Conservation (phyloP, 2,888 invertebrate species). For the Erannis defoliaria region DNA sequence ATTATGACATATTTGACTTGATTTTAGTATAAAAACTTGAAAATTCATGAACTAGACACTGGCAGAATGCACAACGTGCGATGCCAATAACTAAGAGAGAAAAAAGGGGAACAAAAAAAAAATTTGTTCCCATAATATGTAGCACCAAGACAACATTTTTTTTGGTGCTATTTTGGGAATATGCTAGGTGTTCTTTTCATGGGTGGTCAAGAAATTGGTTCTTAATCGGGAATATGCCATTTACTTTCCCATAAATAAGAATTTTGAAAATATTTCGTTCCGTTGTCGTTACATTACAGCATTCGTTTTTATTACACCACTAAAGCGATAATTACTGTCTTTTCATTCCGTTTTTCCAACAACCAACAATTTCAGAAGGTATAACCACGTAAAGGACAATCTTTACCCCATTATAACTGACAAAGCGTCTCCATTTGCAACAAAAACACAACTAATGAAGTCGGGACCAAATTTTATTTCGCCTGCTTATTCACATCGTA, state of each 20-base stretch:
- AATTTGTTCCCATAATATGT: too few species aligned
- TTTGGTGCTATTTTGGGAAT: too few species aligned
- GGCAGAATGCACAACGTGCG: too few species aligned
- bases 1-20: too few species aligned
- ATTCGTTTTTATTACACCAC: constrained; percentile 27
- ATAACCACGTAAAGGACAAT: constrained; percentile 63
- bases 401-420: constrained; percentile 66
- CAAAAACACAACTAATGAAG: constrained; percentile 81
- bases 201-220: too few species aligned
- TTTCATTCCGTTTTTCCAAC: constrained; percentile 54
- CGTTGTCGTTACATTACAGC: neutral
- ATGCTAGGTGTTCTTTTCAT: too few species aligned
- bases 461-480: constrained; percentile 76
- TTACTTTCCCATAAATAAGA: neutral
- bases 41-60: too few species aligned
- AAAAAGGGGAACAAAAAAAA: too few species aligned
- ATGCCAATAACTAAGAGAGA: too few species aligned
- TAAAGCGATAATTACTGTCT: constrained; percentile 34
- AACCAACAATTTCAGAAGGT: constrained; percentile 71
- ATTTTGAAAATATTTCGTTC: neutral
- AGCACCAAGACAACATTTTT: too few species aligned
- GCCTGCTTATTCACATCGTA: constrained; percentile 81
- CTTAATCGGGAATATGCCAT: too few species aligned
- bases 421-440: constrained; percentile 63
- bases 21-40: too few species aligned